These are phyloP conservation scores for Galerucella pusilla DNA, from an alignment of 2,888 invertebrate species.

Conservation along the genomic window DNA sequence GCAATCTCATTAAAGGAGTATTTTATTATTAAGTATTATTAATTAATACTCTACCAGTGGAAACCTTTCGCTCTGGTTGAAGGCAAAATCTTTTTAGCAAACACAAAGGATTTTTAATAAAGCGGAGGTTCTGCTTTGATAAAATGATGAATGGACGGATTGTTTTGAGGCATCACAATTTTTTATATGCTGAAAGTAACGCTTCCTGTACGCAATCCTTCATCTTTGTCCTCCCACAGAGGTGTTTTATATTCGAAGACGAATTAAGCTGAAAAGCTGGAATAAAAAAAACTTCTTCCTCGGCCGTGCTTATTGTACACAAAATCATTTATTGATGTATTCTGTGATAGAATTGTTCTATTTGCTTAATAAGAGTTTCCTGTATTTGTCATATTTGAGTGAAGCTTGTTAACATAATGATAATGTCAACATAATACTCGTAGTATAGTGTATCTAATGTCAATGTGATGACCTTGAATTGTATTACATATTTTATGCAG, in stretches of 20 bases:
- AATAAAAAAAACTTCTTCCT: not conserved
- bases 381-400: too few species aligned
- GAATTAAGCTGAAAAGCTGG: not conserved
- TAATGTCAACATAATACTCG: too few species aligned
- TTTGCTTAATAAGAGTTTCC: too few species aligned
- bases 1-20: conserved; percentile 3
- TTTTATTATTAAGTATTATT: conserved; percentile 12
- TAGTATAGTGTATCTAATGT: too few species aligned
- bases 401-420: too few species aligned
- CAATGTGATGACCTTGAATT: too few species aligned
- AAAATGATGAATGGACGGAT: conserved; percentile 30
- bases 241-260: not conserved
- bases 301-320: too few species aligned
- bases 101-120: conserved; percentile 25
- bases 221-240: conserved; percentile 9
- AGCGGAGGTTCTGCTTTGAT: conserved; percentile 22
- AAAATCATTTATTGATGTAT: too few species aligned
- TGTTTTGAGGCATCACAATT: conserved; percentile 25
- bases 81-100: conserved; percentile 27
- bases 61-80: conserved; percentile 26
- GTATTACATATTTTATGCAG: too few species aligned
- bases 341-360: too few species aligned
- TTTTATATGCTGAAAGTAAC: conserved; percentile 18
- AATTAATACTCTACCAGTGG: conserved; percentile 30
- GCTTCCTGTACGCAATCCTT: conserved; percentile 12